Evolutionary conservation across 2,888 invertebrate species (phyloP).

Genomic region (Vandiemenella viatica): DNA sequence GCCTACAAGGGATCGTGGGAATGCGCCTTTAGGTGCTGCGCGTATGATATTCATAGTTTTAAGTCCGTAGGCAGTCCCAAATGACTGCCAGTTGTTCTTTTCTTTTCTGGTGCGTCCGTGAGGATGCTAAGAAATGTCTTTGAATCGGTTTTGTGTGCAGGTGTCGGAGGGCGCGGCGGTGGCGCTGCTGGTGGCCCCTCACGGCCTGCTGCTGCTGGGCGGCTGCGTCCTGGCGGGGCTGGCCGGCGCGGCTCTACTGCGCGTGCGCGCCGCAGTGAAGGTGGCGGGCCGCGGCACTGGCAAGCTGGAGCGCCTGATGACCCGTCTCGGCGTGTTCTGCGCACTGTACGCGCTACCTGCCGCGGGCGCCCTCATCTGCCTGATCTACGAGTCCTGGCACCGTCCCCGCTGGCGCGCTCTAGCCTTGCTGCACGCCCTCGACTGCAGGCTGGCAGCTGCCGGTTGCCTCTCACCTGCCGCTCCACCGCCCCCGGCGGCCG

Average conservation of each 20-base stretch:
- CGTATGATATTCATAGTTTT: too few species aligned
- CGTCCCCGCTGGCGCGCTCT: conserved; percentile 33
- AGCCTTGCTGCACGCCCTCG: conserved; percentile 34
- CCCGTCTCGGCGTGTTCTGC: conserved; percentile 63
- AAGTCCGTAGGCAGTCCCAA: too few species aligned
- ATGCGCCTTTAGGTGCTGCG: too few species aligned
- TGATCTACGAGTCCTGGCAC: conserved; percentile 42
- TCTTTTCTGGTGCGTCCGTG: too few species aligned
- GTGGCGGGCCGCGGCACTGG: conserved; percentile 40
- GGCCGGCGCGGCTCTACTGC: conserved; percentile 60
- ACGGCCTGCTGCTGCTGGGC: conserved; percentile 44
- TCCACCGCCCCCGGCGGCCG: conserved; percentile 29
- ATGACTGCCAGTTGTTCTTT: too few species aligned
- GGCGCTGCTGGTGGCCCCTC: conserved; percentile 44
- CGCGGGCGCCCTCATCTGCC: conserved; percentile 52
- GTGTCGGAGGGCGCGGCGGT: conserved; percentile 44
- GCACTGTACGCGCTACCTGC: conserved; percentile 61
- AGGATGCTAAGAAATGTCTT: too few species aligned
- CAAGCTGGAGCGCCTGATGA: conserved; percentile 50
- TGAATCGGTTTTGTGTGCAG: too few species aligned
- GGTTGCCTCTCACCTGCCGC: conserved; percentile 53
- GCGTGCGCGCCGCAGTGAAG: conserved; percentile 46
- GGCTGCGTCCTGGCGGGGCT: conserved; percentile 57
- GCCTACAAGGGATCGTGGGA: too few species aligned
- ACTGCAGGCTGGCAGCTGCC: conserved; percentile 51